A percentile compares a stretch with the other conserved stretches of the same genome.
phyloP scores from a whole-genome alignment of 2,797 vertebrate genomes.

The Mionectes olivaceus region DNA sequence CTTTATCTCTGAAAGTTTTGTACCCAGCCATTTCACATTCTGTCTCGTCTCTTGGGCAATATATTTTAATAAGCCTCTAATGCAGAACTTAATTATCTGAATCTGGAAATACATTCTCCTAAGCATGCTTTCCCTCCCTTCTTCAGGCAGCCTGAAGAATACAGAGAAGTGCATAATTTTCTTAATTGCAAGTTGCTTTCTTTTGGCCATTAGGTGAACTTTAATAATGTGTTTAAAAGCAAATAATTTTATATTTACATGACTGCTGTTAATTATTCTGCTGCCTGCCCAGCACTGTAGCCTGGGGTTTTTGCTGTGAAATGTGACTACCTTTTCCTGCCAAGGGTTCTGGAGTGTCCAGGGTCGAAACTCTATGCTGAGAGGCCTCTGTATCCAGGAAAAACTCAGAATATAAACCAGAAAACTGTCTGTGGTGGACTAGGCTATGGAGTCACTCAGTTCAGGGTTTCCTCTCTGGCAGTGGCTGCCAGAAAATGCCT shows the following conservation, averaged over 20 bases:
- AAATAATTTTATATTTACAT: background rate
- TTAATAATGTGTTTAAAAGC: background rate
- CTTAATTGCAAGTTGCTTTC: slow-evolving; percentile 46
- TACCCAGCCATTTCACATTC: background rate
- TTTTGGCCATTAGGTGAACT: background rate
- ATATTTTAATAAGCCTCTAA: slow-evolving; percentile 53
- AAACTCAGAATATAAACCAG: background rate
- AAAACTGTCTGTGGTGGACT: background rate
- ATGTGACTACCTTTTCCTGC: background rate
- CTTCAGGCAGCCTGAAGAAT: slow-evolving; percentile 14
- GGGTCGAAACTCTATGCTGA: background rate
- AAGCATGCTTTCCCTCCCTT: background rate
- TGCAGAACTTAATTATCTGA: slow-evolving; percentile 51
- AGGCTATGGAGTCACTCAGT: background rate
- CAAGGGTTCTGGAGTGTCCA: background rate
- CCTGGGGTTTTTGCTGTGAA: background rate
- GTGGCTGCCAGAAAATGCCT: background rate
- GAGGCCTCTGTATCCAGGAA: background rate
- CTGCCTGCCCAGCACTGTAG: background rate
- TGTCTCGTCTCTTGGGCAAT: slow-evolving; percentile 44
- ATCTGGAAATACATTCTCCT: slow-evolving; percentile 13
- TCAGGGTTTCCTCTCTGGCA: background rate
- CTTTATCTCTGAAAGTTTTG: background rate
- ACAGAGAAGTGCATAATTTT: background rate
- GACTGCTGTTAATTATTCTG: background rate